Base-by-base conservation (phyloP, 2,113 vertebrate genomes). In the Equus quagga region DNA sequence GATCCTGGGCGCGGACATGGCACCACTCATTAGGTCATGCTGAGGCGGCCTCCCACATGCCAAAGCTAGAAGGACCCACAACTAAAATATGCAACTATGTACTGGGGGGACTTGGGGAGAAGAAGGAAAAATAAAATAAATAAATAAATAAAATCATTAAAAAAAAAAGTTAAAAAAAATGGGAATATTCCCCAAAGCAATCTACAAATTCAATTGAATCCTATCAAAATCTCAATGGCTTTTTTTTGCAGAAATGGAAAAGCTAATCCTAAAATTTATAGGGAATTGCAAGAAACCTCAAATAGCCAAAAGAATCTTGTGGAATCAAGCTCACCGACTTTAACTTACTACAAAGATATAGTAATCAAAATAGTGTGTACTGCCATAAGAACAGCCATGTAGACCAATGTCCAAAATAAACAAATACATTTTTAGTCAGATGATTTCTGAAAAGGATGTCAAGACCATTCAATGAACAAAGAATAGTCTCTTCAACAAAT, bases 211-310 rank as follows among this genome's bases (percentile, higher is more conserved):
- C 23, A 85, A 49, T 64, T 23, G 17, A 64, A 93, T 62, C 70
- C 31, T 70, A 79, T 46, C 28, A 88, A 88, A 92, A 96, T 82
- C 19, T 7, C 73, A 96, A 88, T 5, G 5, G 26, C 15, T 54
- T 13, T 23, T 70, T 81, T 56, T 36, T 31, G 0, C 24, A 82
- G 41, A 91, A 69, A 91, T 21, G 28, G 49, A 91, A 86, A 83
- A 83, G 67, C n/a, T 4, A 19, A 94, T 36, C n/a, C 49, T 87
- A 69, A 92, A 94, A 88, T 44, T 94, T 6, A 51, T 62, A 88
- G 62, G n/a, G 44, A 91, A 94, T 54, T 76, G 31, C 51, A 94
- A 94, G 31, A 17, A 65, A 88, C 62, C 64, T 23, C 17, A 3
- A 92, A 87, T 1, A 58, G 13, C 58, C 44, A 90, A 86, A 78